Base-by-base conservation (phyloP, 2,888 invertebrate species). In the Sinotaia quadrata region DNA sequence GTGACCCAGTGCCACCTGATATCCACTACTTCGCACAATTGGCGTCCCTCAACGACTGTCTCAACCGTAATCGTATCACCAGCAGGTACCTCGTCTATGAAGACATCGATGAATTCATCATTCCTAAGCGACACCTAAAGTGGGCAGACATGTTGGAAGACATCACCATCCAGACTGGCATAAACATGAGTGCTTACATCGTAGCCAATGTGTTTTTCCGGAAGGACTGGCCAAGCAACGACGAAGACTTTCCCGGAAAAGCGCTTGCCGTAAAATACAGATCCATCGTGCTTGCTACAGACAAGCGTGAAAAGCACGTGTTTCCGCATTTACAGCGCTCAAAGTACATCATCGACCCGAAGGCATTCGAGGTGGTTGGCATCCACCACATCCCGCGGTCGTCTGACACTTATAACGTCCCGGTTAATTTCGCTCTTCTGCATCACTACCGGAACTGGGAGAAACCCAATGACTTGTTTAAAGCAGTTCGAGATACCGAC, bases 21-120 rank as follows among this genome's bases (percentile, higher is more conserved):
- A 81, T 87, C 12, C 85, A 87, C 79, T 85, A 87, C 73, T 82
- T 83, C 71, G 87, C 81, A 3, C 87, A 88, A 68, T 68, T 85
- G 49, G 77, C 84, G 5, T 80, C 85, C 15, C 76, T 85, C 66
- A 85, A 87, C 71, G 87, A 87, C 74, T 87, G 87, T 69, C 76
- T 86, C 2, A 84, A 85, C 67, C 73, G 87, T 59, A 75, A 78
- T 65, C 77, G 78, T 71, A 57, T 77, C 36, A 31, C 63, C 27
- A 78, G 78, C 24, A 68, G 80, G 34, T 85, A 79, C 69, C 57
- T 86, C n/a, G 85, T 84, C 7, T 84, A 81, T 69, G 68, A 80
- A 47, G 87, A 87, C 71, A 56, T 87, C 12, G 87, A 87, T 67
- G 87, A 87, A 71, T 84, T 85, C 62, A 81, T 87, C 47, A 79